Conservation (phyloP, 2,113 vertebrate species). For the Xerus inauris region DNA sequence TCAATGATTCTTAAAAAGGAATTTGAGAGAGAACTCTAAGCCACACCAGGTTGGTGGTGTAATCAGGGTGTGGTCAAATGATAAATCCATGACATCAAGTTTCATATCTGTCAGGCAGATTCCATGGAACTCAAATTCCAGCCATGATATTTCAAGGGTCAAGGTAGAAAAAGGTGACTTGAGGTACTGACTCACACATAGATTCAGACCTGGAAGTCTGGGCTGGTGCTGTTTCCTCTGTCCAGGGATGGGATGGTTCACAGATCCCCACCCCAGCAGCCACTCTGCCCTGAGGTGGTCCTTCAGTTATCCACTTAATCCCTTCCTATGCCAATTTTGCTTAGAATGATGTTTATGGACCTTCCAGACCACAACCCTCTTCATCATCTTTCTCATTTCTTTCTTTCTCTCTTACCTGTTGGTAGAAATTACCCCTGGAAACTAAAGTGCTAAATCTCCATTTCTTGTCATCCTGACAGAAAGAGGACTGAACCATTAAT, state of each 20-base stretch:
- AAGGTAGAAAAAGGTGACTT: neutral
- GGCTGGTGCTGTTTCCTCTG: neutral
- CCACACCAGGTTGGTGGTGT: neutral
- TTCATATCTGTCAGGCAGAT: neutral
- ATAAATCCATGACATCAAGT: neutral
- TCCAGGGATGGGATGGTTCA: fast-evolving
- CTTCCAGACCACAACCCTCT: neutral
- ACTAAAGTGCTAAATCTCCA: neutral
- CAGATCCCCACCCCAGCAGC: neutral
- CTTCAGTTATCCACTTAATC: neutral
- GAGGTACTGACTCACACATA: neutral
- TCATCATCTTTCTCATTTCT: neutral
- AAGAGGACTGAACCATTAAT: conserved; percentile 6
- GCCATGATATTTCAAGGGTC: neutral
- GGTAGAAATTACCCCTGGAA: neutral
- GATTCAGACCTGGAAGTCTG: neutral
- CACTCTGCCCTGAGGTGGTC: neutral
- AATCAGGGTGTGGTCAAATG: neutral
- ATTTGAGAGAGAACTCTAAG: neutral
- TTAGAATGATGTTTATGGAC: neutral
- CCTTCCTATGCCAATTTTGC: neutral
- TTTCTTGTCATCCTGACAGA: neutral
- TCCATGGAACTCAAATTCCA: neutral
- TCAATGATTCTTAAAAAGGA: neutral
- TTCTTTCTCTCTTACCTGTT: neutral